These are phyloP conservation scores for Horisme vitalbata DNA, from an alignment of 2,888 invertebrate species.

Conservation along the genomic window DNA sequence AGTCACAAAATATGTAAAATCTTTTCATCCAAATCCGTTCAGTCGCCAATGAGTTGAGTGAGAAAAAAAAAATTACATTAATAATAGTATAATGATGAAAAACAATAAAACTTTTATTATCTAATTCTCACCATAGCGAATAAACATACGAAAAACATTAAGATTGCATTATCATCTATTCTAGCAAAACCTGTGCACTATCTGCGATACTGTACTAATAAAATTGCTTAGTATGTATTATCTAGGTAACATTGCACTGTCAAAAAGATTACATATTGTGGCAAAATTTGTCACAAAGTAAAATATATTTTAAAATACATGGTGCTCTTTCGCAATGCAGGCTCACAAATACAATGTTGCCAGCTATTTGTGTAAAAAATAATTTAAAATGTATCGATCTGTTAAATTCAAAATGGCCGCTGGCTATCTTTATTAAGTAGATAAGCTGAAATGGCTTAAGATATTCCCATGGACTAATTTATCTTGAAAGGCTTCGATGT, in stretches of 20 bases:
- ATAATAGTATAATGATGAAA: no score
- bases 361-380: conserved; percentile 16
- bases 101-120: no score
- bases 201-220: conserved; percentile 12
- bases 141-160: conserved; percentile 11
- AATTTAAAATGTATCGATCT: conserved; percentile 12
- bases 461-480: conserved; percentile 10
- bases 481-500: conserved; percentile 1
- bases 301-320: not conserved
- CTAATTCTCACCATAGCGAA: not conserved
- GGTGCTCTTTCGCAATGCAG: conserved; percentile 12
- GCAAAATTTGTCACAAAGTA: no score
- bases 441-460: conserved; percentile 5
- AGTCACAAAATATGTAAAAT: no score
- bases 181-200: conserved; percentile 7
- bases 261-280: not conserved
- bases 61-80: no score
- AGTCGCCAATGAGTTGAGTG: no score
- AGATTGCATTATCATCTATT: conserved; percentile 4
- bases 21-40: no score
- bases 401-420: conserved; percentile 8
- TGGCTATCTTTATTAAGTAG: conserved; percentile 18
- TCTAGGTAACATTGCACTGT: conserved; percentile 6
- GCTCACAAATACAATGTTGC: conserved; percentile 12
- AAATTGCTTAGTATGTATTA: conserved; percentile 3